A percentile compares a stretch with the other conserved stretches of the same genome.
These are phyloP conservation scores for Cecropterus lyciades DNA, from an alignment of 1,140 invertebrate species.

Conservation along the genomic window DNA sequence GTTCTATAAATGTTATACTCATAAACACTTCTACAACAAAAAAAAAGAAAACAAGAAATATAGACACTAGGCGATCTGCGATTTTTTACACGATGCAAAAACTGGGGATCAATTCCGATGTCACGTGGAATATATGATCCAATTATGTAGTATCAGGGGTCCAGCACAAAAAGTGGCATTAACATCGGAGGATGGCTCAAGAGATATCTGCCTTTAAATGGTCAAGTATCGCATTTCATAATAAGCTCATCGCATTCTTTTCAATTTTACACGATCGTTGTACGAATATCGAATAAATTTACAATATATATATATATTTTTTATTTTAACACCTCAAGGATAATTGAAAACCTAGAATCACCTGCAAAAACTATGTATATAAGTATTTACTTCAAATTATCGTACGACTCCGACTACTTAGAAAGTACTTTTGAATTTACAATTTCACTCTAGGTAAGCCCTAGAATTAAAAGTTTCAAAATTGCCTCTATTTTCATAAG, in stretches of 20 bases:
- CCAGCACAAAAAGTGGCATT: conserved; percentile 26
- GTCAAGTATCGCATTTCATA: conserved; percentile 35
- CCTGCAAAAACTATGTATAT: too few species aligned
- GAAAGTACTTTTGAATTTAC: too few species aligned
- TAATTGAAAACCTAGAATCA: too few species aligned
- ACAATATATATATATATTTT: too few species aligned
- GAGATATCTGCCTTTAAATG: conserved; percentile 30
- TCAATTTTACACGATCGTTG: conserved; percentile 23
- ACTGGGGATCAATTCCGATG: conserved; percentile 32
- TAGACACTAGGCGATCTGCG: conserved; percentile 12
- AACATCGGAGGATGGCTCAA: conserved; percentile 25
- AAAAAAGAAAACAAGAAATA: conserved; percentile 21
- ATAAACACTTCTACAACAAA: background rate
- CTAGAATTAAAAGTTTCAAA: too few species aligned
- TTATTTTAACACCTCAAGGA: too few species aligned
- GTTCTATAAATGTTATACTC: conserved; percentile 15
- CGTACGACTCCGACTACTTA: too few species aligned
- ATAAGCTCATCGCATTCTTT: conserved; percentile 28
- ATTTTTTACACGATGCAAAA: conserved; percentile 29
- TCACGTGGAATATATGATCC: conserved; percentile 36
- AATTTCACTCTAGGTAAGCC: too few species aligned
- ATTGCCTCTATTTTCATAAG: too few species aligned
- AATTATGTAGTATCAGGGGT: conserved; percentile 33
- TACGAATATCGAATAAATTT: too few species aligned
- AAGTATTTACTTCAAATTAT: too few species aligned